Evolutionary conservation across 2,888 invertebrate species (phyloP).

Genomic region (Microctonus brassicae): DNA sequence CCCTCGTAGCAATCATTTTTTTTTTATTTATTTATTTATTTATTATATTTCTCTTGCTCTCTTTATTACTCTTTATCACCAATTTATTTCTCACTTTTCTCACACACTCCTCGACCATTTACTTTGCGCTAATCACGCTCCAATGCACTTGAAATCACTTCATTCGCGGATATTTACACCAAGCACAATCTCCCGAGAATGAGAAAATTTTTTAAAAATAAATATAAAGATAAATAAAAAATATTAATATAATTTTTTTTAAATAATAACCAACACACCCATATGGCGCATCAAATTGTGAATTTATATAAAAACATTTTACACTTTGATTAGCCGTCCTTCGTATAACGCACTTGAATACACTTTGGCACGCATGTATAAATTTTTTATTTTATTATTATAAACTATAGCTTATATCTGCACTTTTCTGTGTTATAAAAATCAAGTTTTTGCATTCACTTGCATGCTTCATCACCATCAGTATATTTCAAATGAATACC

Average conservation of each 20-base stretch:
- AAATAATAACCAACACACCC: neutral
- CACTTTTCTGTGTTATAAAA: neutral
- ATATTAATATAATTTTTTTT: too few relatives aligned
- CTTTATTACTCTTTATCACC: neutral
- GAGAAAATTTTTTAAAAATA: neutral
- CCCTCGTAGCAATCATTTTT: neutral
- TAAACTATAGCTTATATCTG: too few relatives aligned
- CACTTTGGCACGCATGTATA: neutral
- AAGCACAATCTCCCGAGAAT: neutral
- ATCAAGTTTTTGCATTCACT: neutral
- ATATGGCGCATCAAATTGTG: neutral
- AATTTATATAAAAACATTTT: neutral
- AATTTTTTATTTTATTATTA: too few relatives aligned
- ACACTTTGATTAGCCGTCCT: neutral
- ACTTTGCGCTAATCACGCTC: slow-evolving; percentile 11
- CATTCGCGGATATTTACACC: slow-evolving; percentile 10
- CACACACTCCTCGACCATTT: neutral
- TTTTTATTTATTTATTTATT: neutral
- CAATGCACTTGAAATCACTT: slow-evolving; percentile 18
- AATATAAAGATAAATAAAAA: too few relatives aligned
- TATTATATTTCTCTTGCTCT: neutral
- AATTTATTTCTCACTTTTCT: neutral
- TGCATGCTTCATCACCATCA: neutral
- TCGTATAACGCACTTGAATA: neutral
- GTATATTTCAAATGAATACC: neutral